phyloP scores from a whole-genome alignment of 2,113 vertebrate genomes.

The Actinemys pallida region DNA sequence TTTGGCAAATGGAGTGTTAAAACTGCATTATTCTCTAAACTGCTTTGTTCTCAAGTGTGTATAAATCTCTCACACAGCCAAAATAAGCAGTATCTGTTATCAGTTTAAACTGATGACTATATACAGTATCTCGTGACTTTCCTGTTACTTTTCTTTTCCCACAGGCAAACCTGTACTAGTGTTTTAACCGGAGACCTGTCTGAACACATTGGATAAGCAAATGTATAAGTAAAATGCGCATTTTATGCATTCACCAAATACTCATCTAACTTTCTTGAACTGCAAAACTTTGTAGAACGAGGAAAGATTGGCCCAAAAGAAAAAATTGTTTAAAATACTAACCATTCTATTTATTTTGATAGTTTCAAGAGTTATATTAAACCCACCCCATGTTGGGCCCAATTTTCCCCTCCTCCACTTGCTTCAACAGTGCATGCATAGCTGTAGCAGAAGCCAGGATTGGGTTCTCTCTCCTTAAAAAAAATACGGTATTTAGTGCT shows the following conservation, averaged over 20 bases:
- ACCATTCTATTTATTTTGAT: not conserved
- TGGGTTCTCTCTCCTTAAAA: not conserved
- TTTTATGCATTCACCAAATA: not conserved
- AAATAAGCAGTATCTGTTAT: not conserved
- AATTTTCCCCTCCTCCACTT: not conserved
- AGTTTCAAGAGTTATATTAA: not conserved
- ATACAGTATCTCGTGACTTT: not conserved
- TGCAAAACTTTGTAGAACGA: not conserved
- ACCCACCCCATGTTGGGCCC: not conserved
- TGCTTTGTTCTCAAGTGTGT: not conserved
- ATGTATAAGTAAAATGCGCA: not conserved
- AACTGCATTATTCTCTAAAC: not conserved
- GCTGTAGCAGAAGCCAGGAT: not conserved
- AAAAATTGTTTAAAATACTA: not conserved
- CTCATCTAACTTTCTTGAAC: not conserved
- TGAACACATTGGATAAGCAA: not conserved
- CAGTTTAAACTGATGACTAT: not conserved
- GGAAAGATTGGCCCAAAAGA: not conserved
- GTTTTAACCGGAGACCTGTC: not conserved
- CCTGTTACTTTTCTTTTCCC: not conserved
- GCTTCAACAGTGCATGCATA: not conserved
- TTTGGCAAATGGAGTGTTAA: slow-evolving; percentile 10
- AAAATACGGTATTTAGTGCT: not conserved
- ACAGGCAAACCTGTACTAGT: not conserved
- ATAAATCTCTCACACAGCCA: not conserved